Evolutionary conservation across 2,888 invertebrate species (phyloP).

Genomic region (Meiosimyza decipiens): DNA sequence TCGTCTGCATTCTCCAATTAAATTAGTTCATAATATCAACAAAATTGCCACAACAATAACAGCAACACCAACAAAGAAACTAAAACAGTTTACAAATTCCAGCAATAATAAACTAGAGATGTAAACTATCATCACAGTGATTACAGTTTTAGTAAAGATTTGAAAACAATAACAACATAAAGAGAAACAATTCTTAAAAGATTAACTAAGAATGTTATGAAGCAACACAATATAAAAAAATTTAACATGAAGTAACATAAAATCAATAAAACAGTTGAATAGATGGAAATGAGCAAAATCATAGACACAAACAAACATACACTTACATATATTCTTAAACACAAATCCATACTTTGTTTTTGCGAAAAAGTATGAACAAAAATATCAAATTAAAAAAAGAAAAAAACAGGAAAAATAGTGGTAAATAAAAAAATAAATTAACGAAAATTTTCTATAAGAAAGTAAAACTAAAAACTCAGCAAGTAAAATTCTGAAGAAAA

Average conservation of each 20-base stretch:
- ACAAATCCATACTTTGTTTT: slow-evolving; percentile 3
- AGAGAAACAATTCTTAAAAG: slow-evolving; percentile 16
- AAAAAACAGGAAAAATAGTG: slow-evolving; percentile 47
- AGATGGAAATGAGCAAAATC: slow-evolving; percentile 29
- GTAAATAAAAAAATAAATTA: slow-evolving; percentile 47
- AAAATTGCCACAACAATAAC: slow-evolving; percentile 34
- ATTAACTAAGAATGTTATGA: background rate
- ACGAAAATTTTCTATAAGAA: slow-evolving; percentile 47
- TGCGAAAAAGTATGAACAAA: too few species aligned
- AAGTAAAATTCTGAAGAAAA: slow-evolving; percentile 32
- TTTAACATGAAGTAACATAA: slow-evolving; percentile 1
- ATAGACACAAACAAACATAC: slow-evolving; percentile 34
- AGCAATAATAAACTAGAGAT: slow-evolving; percentile 23
- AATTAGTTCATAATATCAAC: slow-evolving; percentile 22
- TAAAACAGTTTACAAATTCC: slow-evolving; percentile 19
- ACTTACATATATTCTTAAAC: slow-evolving; percentile 35
- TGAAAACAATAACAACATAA: slow-evolving; percentile 19
- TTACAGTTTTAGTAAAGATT: slow-evolving; percentile 9
- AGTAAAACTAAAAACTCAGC: slow-evolving; percentile 44
- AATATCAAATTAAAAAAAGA: slow-evolving; percentile 28
- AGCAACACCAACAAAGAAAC: slow-evolving; percentile 34
- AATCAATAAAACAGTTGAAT: slow-evolving; percentile 16
- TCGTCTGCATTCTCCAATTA: slow-evolving; percentile 42
- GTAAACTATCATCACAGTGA: slow-evolving; percentile 24
- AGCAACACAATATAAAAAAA: slow-evolving; percentile 3